phyloP scores from a whole-genome alignment of 2,797 vertebrate genomes.

The Sphenopsis melanotis region DNA sequence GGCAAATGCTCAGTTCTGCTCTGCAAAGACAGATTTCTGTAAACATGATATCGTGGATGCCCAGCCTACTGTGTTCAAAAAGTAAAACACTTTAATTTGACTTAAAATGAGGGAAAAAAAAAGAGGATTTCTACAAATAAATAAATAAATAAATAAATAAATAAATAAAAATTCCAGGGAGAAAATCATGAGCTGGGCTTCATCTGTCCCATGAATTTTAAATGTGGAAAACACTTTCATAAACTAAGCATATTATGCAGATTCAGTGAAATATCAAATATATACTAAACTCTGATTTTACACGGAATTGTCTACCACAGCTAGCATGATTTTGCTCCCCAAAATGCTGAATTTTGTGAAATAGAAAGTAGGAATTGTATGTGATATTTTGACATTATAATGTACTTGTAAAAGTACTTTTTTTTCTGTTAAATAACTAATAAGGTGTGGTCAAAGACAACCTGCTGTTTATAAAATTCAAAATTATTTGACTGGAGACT shows the following conservation, averaged over 20 bases:
- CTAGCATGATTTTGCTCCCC: background rate
- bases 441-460: accelerated
- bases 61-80: background rate
- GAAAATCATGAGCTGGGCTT: background rate
- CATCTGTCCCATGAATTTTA: background rate
- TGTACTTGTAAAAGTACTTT: background rate
- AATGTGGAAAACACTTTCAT: background rate
- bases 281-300: background rate
- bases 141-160: too few relatives aligned
- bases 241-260: background rate
- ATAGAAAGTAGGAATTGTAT: background rate
- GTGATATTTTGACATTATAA: background rate
- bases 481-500: background rate
- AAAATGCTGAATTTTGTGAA: background rate
- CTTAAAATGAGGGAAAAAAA: background rate
- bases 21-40: background rate
- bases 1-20: background rate
- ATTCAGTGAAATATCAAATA: background rate
- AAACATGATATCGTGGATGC: background rate
- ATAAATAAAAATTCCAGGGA: accelerated
- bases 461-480: background rate
- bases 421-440: background rate
- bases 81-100: background rate
- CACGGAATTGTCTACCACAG: background rate
- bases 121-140: background rate